Percentiles rank a stretch among this genome's conserved stretches.
Conservation (phyloP, 2,797 vertebrate genomes). For the Champsocephalus esox region DNA sequence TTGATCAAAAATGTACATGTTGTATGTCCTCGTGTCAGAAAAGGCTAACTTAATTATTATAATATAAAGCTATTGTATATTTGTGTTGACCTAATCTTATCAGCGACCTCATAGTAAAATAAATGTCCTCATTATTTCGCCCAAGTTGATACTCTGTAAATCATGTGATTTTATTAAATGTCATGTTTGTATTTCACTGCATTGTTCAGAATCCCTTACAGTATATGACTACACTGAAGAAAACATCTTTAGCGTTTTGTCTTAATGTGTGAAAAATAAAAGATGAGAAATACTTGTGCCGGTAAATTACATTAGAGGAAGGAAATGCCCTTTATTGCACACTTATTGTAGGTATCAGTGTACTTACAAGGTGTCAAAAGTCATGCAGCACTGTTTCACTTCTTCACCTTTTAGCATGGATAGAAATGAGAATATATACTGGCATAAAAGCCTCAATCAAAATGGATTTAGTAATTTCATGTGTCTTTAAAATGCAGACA, state of each 20-base stretch:
- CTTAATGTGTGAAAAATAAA: not conserved
- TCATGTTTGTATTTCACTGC: not conserved
- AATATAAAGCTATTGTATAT: not conserved
- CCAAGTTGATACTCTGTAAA: not conserved
- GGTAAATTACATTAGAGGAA: not conserved
- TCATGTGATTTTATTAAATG: not conserved
- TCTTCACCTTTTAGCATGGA: not conserved
- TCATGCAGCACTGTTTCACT: not conserved
- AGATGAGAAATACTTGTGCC: not conserved
- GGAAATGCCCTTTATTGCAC: conserved; percentile 1
- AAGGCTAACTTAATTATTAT: not conserved
- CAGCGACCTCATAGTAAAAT: not conserved
- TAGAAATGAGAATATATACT: not conserved
- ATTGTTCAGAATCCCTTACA: not conserved
- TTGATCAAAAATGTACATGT: not conserved
- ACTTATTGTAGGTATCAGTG: not conserved
- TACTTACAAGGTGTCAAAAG: not conserved
- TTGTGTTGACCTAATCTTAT: not conserved
- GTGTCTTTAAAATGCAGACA: conserved; percentile 13
- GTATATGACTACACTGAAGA: not conserved
- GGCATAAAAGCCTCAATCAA: not conserved
- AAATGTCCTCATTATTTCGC: not conserved
- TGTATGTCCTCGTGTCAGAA: not conserved
- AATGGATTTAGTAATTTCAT: not conserved
- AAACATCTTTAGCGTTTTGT: not conserved